phyloP scores from a whole-genome alignment of 2,888 invertebrate genomes.

The Rotaria macrura region DNA sequence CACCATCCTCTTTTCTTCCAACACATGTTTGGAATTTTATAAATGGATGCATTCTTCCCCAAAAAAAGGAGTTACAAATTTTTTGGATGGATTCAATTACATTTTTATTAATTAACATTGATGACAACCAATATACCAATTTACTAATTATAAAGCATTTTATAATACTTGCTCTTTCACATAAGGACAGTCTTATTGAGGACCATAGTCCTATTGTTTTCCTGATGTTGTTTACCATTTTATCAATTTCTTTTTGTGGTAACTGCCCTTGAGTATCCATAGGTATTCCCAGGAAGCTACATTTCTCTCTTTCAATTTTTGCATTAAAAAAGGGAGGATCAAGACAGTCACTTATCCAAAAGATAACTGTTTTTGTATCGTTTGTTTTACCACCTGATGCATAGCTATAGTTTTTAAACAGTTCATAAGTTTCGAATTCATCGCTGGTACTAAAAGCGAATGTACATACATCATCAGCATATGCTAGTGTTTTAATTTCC shows the following conservation, averaged over 20 bases:
- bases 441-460: not conserved
- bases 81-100: not conserved
- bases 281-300: no score
- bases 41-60: not conserved
- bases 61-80: not conserved
- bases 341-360: no score
- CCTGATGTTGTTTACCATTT: not conserved
- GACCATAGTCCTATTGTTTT: not conserved
- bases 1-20: not conserved
- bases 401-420: not conserved
- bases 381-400: not conserved
- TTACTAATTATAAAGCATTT: not conserved
- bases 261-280: no score
- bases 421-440: not conserved
- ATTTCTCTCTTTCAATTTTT: no score
- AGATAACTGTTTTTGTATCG: not conserved
- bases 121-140: not conserved
- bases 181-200: not conserved
- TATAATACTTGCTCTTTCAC: not conserved
- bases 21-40: not conserved
- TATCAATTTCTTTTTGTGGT: not conserved
- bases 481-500: not conserved
- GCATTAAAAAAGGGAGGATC: no score
- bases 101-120: not conserved
- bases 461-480: not conserved